These are phyloP conservation scores for Phyllotis vaccarum DNA, from an alignment of 2,797 vertebrate species.

Conservation along the genomic window DNA sequence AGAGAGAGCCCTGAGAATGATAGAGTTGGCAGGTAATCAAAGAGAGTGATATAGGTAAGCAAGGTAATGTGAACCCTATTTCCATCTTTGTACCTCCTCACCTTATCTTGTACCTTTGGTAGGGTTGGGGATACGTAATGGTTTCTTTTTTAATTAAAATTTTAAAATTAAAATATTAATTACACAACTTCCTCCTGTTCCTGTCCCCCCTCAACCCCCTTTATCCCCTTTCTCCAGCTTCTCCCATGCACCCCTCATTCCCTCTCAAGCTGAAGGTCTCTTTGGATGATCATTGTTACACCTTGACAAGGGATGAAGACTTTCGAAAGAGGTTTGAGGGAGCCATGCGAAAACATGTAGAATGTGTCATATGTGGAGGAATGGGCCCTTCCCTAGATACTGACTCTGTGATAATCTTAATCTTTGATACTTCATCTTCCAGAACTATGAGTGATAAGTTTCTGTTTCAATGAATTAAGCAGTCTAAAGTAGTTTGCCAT, in stretches of 20 bases:
- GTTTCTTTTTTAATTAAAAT: not conserved
- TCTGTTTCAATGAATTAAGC: not conserved
- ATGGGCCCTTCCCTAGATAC: not conserved
- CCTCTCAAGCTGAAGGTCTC: not conserved
- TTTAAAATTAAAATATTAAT: not conserved
- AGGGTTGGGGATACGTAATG: not conserved
- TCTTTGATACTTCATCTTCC: not conserved
- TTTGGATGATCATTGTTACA: not conserved
- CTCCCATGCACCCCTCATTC: not conserved
- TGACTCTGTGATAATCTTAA: not conserved
- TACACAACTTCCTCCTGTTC: not conserved
- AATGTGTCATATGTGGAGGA: not conserved
- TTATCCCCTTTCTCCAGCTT: no score
- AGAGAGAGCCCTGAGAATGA: not conserved
- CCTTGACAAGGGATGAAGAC: not conserved
- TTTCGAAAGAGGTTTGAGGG: not conserved
- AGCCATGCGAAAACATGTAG: not conserved
- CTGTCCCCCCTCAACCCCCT: no score
- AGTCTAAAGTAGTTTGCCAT: not conserved
- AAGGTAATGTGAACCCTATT: not conserved
- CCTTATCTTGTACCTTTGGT: conserved; percentile 17
- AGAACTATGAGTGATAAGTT: not conserved
- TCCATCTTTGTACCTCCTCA: not conserved
- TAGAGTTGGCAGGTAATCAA: not conserved
- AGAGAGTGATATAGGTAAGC: not conserved